Conservation (phyloP, 2,888 invertebrate genomes). For the Orthosia gracilis region DNA sequence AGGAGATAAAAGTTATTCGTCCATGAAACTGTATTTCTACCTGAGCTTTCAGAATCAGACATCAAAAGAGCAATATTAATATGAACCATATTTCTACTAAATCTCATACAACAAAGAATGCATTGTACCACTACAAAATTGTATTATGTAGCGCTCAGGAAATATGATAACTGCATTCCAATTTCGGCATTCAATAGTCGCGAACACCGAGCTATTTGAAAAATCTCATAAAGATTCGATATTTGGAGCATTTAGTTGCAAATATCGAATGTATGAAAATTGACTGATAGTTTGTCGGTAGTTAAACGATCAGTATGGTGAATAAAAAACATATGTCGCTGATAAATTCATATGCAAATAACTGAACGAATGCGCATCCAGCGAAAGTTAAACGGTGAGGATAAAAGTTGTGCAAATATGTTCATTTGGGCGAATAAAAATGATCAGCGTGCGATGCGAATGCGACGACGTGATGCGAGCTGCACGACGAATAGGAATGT, state of each 20-base stretch:
- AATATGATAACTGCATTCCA: slow-evolving; percentile 65
- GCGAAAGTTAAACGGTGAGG: slow-evolving; percentile 82
- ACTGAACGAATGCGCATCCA: slow-evolving; percentile 75
- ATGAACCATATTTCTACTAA: slow-evolving; percentile 41
- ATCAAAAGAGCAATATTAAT: slow-evolving; percentile 32
- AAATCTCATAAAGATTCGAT: slow-evolving; percentile 57
- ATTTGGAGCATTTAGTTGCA: slow-evolving; percentile 59
- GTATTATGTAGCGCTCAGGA: slow-evolving; percentile 53
- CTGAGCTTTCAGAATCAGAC: slow-evolving; percentile 14
- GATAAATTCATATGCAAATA: slow-evolving; percentile 88
- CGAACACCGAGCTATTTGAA: slow-evolving; percentile 60
- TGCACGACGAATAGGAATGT: slow-evolving; percentile 64
- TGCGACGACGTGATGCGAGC: slow-evolving; percentile 61
- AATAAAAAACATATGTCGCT: slow-evolving; percentile 79
- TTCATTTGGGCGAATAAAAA: slow-evolving; percentile 82
- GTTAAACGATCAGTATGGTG: slow-evolving; percentile 75
- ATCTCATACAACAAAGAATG: slow-evolving; percentile 58
- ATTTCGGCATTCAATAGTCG: slow-evolving; percentile 60
- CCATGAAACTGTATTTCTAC: slow-evolving; percentile 15
- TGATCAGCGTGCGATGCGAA: slow-evolving; percentile 72
- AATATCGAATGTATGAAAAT: slow-evolving; percentile 67
- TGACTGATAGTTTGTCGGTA: slow-evolving; percentile 73
- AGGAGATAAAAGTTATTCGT: slow-evolving; percentile 1
- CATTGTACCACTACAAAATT: slow-evolving; percentile 54
- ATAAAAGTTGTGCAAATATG: slow-evolving; percentile 85